A percentile compares a stretch with the other conserved stretches of the same genome.
These are phyloP conservation scores for Cervus canadensis DNA, from an alignment of 2,113 vertebrate species.

Conservation along the genomic window DNA sequence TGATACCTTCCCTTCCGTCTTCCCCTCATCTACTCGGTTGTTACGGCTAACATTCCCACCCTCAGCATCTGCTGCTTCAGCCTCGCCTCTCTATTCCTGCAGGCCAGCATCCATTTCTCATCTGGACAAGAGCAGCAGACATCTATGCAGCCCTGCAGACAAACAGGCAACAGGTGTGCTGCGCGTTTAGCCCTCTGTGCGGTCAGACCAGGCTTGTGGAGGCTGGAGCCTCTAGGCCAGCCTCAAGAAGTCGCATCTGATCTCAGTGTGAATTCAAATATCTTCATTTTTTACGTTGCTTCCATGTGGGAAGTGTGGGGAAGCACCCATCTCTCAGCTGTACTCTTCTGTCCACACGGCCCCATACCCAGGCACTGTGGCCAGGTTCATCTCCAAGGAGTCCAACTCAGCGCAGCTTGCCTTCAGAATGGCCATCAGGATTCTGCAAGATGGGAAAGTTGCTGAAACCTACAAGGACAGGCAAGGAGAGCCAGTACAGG, in stretches of 20 bases:
- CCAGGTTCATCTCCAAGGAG: background rate
- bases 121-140: background rate
- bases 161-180: accelerated
- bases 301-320: background rate
- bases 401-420: background rate
- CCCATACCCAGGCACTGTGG: background rate
- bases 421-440: background rate
- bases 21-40: background rate
- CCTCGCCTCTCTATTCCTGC: background rate
- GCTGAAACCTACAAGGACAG: background rate
- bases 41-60: background rate
- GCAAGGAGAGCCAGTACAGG: background rate
- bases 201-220: background rate
- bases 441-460: no score
- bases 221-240: background rate
- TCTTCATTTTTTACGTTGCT: background rate
- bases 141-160: background rate
- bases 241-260: background rate
- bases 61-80: background rate
- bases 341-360: background rate
- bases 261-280: background rate
- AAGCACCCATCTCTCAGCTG: background rate
- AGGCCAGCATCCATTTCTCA: background rate
- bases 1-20: background rate
- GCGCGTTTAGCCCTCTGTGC: accelerated